phyloP scores from a whole-genome alignment of 2,888 invertebrate species.

The Melinaea marsaeus region DNA sequence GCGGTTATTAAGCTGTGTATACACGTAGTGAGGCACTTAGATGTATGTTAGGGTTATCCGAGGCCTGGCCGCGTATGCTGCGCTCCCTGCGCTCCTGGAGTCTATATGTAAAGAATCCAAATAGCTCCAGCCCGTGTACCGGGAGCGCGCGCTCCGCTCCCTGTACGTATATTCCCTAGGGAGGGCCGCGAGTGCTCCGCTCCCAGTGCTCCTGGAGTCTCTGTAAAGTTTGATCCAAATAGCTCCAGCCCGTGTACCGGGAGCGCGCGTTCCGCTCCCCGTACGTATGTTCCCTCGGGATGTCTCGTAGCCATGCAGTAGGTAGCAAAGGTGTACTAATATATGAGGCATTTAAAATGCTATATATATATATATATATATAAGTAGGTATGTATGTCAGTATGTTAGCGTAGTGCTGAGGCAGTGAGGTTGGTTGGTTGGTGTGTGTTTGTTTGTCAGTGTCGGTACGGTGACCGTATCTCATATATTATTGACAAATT shows the following conservation, averaged over 20 bases:
- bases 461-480: slow-evolving; percentile 35
- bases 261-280: too few relatives aligned
- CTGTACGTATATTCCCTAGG: background rate
- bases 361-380: slow-evolving; percentile 31
- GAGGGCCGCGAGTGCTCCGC: too few relatives aligned
- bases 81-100: slow-evolving; percentile 25
- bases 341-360: slow-evolving; percentile 37
- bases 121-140: too few relatives aligned
- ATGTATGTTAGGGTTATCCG: slow-evolving; percentile 45
- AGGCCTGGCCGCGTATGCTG: slow-evolving; percentile 50
- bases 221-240: slow-evolving; percentile 18
- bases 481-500: slow-evolving; percentile 67
- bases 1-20: slow-evolving; percentile 40
- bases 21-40: slow-evolving; percentile 46
- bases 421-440: slow-evolving; percentile 6
- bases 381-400: slow-evolving; percentile 10
- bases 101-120: too few relatives aligned
- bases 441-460: slow-evolving; percentile 3
- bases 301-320: slow-evolving; percentile 16
- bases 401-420: background rate
- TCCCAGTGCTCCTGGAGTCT: background rate
- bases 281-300: background rate
- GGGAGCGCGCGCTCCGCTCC: background rate
- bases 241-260: slow-evolving; percentile 19
- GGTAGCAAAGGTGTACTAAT: slow-evolving; percentile 20